Percentiles rank a stretch among this genome's conserved stretches.
Evolutionary conservation across 2,113 vertebrate species (phyloP).

Genomic region (Bambusicola thoracicus): DNA sequence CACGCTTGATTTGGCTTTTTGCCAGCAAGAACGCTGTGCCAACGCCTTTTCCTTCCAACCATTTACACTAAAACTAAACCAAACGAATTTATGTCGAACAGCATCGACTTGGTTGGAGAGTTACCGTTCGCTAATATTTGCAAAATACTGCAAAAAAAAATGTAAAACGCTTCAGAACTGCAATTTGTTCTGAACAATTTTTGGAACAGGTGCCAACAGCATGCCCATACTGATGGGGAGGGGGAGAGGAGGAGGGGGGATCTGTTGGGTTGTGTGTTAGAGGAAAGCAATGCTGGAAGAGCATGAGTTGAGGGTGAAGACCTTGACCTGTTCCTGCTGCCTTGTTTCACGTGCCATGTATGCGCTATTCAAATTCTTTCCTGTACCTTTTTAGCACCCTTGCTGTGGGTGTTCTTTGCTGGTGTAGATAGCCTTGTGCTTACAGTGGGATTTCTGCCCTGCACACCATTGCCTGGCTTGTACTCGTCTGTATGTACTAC

Average conservation of each 20-base stretch:
- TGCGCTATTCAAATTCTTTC: neutral
- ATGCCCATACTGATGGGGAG: accelerated
- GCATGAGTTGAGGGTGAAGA: accelerated
- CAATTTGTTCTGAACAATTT: neutral
- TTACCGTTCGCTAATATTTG: accelerated
- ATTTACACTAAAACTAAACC: slow-evolving; percentile 13
- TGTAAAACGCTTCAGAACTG: neutral
- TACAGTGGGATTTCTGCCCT: neutral
- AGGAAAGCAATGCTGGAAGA: neutral
- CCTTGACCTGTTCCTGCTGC: neutral
- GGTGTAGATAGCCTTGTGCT: neutral
- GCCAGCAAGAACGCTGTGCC: neutral
- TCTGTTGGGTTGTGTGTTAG: neutral
- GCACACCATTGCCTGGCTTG: neutral
- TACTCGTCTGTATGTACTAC: neutral
- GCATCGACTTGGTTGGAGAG: neutral
- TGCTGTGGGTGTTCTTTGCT: neutral
- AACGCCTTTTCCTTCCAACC: slow-evolving; percentile 25
- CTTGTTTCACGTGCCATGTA: neutral
- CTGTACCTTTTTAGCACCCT: neutral
- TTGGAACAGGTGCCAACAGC: neutral
- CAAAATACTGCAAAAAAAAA: neutral
- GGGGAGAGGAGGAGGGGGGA: neutral
- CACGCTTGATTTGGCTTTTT: slow-evolving; percentile 26
- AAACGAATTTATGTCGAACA: slow-evolving; percentile 24